These are phyloP conservation scores for Leucoraja ocellata DNA, from an alignment of 2,797 vertebrate genomes.

Conservation along the genomic window DNA sequence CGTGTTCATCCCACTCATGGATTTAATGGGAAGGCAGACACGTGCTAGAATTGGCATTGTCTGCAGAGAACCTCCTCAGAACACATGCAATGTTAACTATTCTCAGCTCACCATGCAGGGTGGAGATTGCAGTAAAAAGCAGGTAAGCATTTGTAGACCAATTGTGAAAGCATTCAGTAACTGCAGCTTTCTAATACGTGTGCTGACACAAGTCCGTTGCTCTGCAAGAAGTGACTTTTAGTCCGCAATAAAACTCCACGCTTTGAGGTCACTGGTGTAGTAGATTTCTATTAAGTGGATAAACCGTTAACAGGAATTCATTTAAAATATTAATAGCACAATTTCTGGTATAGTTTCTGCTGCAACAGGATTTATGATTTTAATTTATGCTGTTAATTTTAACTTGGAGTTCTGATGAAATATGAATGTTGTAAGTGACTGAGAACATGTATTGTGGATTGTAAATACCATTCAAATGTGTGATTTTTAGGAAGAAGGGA, in stretches of 20 bases:
- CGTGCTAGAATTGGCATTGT: not conserved
- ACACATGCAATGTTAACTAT: not conserved
- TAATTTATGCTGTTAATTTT: slow-evolving; percentile 36
- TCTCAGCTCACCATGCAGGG: not conserved
- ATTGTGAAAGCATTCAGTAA: not conserved
- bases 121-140: not conserved
- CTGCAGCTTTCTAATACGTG: not conserved
- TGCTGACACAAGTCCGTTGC: not conserved
- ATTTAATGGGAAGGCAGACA: not conserved
- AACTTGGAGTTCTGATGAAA: slow-evolving; percentile 27
- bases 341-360: slow-evolving; percentile 34
- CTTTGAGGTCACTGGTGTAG: slow-evolving; percentile 12
- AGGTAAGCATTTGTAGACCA: slow-evolving; percentile 11
- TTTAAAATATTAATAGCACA: slow-evolving; percentile 38
- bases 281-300: slow-evolving; percentile 35
- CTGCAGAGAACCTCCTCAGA: not conserved
- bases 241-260: slow-evolving; percentile 15
- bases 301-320: slow-evolving; percentile 36
- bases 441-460: not conserved
- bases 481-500: not conserved
- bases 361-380: slow-evolving; percentile 37
- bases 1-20: not conserved
- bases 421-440: slow-evolving; percentile 15
- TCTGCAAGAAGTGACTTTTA: not conserved
- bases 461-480: slow-evolving; percentile 27